Percentiles rank a stretch among this genome's conserved stretches.
Conservation (phyloP, 2,113 vertebrate species). For the Tichodroma muraria region DNA sequence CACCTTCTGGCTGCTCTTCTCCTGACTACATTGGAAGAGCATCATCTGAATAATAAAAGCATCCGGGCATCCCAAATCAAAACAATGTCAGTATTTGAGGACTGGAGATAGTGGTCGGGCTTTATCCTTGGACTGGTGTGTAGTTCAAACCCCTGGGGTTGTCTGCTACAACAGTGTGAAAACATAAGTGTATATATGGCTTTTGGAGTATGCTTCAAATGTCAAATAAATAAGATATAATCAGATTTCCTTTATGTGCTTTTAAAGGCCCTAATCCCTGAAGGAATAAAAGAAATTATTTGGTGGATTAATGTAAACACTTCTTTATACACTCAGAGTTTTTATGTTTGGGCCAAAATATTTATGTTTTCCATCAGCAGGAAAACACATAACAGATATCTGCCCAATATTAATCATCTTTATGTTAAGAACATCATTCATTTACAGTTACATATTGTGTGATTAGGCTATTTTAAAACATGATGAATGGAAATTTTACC, state of each 20-base stretch:
- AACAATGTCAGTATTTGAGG: background rate
- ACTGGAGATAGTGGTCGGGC: background rate
- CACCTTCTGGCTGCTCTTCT: background rate
- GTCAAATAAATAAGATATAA: background rate
- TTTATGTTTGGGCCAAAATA: background rate
- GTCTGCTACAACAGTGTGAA: background rate
- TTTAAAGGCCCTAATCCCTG: background rate
- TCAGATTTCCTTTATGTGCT: background rate
- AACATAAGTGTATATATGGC: background rate
- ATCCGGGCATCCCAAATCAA: background rate
- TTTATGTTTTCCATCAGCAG: background rate
- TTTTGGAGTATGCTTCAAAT: background rate
- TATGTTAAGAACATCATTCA: background rate
- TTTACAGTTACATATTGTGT: background rate
- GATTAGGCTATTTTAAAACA: background rate
- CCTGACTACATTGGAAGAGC: background rate
- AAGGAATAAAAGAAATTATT: background rate
- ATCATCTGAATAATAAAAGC: background rate
- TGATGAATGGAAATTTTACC: conserved; percentile 9
- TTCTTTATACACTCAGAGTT: background rate
- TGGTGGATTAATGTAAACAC: background rate
- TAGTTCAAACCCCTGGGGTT: background rate
- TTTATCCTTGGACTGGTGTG: accelerated
- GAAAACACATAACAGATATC: background rate
- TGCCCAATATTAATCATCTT: background rate